A percentile compares a stretch with the other conserved stretches of the same genome.
Conservation (phyloP, 64 coral and sea anemone genomes). For the Actinia equina region DNA sequence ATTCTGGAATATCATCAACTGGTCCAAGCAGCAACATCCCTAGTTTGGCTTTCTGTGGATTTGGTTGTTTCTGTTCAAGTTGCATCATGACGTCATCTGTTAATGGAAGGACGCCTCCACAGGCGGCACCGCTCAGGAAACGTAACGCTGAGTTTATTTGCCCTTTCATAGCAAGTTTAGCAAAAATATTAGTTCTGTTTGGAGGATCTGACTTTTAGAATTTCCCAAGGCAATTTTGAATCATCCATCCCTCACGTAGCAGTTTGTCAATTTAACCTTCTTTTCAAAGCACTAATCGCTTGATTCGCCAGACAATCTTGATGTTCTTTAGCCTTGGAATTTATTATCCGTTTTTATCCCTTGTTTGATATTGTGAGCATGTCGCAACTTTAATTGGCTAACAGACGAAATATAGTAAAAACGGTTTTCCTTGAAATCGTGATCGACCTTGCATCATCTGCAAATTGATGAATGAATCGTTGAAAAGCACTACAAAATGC, state of each 20-base stretch:
- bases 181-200: background rate
- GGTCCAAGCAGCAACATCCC: background rate
- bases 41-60: slow-evolving; percentile 12
- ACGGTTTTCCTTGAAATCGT: too few relatives aligned
- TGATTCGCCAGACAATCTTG: background rate
- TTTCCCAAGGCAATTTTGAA: background rate
- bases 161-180: too few relatives aligned
- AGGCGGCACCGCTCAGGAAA: too few relatives aligned
- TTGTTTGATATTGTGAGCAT: too few relatives aligned
- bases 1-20: background rate
- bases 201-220: background rate
- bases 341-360: background rate
- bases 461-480: too few relatives aligned
- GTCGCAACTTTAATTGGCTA: too few relatives aligned
- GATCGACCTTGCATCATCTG: too few relatives aligned
- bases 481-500: too few relatives aligned
- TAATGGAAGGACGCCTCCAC: background rate
- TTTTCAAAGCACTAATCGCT: background rate
- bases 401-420: too few relatives aligned
- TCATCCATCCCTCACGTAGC: background rate
- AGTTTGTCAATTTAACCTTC: slow-evolving; percentile 1
- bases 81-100: too few relatives aligned
- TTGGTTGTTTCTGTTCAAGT: background rate
- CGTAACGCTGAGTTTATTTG: too few relatives aligned
- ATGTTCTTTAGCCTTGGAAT: background rate